Base-by-base conservation (phyloP, 1,140 invertebrate species). In the Platyura marginata region DNA sequence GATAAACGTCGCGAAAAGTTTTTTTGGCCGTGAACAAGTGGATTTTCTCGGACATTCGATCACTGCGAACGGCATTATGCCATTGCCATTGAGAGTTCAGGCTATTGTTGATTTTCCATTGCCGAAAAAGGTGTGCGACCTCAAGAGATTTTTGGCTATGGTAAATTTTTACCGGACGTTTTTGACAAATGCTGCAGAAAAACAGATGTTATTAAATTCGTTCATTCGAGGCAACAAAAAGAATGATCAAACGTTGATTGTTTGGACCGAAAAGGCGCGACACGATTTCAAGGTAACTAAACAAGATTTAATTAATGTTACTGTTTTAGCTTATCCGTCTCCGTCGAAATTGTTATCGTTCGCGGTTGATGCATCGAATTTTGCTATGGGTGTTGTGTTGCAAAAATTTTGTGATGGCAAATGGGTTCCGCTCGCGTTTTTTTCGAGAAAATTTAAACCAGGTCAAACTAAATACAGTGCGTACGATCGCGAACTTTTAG, bases 401-500 rank as follows among this genome's bases (percentile, higher is more conserved):
- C 48, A 56, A 18, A 48, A 56, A 44, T n/a, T 25, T 10, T 33
- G 13, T 1, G 38, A 18, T 18, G 10, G 16, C 6, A 10, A 36
- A 21, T 49, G 48, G 44, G 41, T 51, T 48, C 59, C 58, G 2
- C 39, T 64, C 1, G 56, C 50, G 18, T 66, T 62, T 44, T 64
- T 62, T 39, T 63, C 59, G 9, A 55, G 50, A 38, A 63, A 62
- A 44, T 41, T 66, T 0, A 51, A 34, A 5, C 29, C 47, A 15
- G 40, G 53, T 1, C 49, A 67, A 48, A 32, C 43, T 16, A 55
- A 57, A 21, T 64, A 64, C 35, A 51, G 50, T 10, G 51, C 59
- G 2, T 68, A 61, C 49, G 63, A 66, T 44, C 42, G 61, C 5
- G 65, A 71, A 48, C 46, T 70, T 1, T 41, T 69, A 4, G 67